These are phyloP conservation scores for Mystacornis crossleyi DNA, from an alignment of 2,113 vertebrate genomes.

Conservation along the genomic window DNA sequence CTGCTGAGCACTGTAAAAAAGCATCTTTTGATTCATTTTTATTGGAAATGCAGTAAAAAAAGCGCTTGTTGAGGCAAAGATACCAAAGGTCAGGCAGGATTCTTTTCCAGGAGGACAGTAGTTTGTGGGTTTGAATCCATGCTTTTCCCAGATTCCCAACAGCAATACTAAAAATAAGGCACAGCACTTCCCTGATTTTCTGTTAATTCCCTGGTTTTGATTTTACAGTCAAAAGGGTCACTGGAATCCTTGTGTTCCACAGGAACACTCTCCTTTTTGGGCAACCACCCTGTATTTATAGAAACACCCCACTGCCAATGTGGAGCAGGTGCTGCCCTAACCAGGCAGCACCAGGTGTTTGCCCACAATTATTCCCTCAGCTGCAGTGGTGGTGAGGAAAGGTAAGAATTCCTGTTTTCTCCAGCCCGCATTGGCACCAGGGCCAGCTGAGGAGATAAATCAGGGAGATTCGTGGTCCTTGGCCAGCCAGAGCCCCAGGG, in stretches of 20 bases:
- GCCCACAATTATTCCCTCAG: neutral
- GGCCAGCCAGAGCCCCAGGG: neutral
- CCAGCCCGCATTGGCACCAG: neutral
- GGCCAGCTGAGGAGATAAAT: neutral
- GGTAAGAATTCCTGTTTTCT: neutral
- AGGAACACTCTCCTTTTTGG: neutral
- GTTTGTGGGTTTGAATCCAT: neutral
- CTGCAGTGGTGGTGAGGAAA: neutral
- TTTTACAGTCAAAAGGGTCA: neutral
- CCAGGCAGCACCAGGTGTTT: neutral
- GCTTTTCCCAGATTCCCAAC: neutral
- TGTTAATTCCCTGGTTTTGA: neutral
- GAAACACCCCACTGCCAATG: neutral
- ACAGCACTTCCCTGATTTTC: neutral
- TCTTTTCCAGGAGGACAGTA: neutral
- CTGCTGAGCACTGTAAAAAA: neutral
- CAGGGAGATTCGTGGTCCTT: neutral
- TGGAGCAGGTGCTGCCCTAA: neutral
- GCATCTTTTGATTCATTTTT: neutral
- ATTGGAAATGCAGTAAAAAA: neutral
- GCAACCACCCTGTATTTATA: neutral
- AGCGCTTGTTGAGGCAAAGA: neutral
- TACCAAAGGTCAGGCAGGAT: neutral
- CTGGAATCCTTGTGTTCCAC: neutral
- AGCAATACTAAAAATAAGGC: neutral